Evolutionary conservation across 2,797 vertebrate genomes (phyloP), one percentile per base, ranked within the genome.

Genomic region (Sylvia borin): DNA sequence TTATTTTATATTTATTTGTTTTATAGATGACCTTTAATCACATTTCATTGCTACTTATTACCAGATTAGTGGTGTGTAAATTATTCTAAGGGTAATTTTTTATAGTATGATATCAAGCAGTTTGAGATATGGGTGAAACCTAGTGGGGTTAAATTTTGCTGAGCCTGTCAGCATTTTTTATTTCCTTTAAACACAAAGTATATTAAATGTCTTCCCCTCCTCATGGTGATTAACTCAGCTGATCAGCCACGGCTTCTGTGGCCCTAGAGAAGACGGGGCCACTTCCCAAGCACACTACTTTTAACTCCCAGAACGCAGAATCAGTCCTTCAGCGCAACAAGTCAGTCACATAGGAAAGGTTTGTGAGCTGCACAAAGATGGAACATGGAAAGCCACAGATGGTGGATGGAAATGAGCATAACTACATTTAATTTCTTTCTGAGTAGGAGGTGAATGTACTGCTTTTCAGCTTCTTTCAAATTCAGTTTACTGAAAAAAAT

Each of bases 221-320:
- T 85, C 76, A 15, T 55, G 32, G 19, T 68, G 67, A 68, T 93
- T 85, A 66, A 85, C 90, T 89, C 32, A 72, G 54, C 55, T 27
- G 13, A 50, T 51, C 77, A 95, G 84, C 72, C 84, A 66, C 66
- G 64, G 71, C 86, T 85, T 67, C 71, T 76, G 60, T 32, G 71
- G 47, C 91, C 83, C 66, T 71, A 54, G 79, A 92, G 61, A 48
- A 55, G 48, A 27, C 26, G 66, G 15, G 61, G 43, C 78, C 91
- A 61, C 76, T 87, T 92, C 81, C 85, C 71, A 88, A 80, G 67
- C 67, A 53, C 26, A 24, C 64, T 77, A 54, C 75, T 95, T 95
- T 93, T 67, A 90, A 89, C 55, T 82, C 86, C 61, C 78, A 67
- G 62, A 83, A 65, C 82, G 42, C 82, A 38, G 40, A 34, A 40